Conservation (phyloP, 2,113 vertebrate genomes). For the Regulus satrapa region DNA sequence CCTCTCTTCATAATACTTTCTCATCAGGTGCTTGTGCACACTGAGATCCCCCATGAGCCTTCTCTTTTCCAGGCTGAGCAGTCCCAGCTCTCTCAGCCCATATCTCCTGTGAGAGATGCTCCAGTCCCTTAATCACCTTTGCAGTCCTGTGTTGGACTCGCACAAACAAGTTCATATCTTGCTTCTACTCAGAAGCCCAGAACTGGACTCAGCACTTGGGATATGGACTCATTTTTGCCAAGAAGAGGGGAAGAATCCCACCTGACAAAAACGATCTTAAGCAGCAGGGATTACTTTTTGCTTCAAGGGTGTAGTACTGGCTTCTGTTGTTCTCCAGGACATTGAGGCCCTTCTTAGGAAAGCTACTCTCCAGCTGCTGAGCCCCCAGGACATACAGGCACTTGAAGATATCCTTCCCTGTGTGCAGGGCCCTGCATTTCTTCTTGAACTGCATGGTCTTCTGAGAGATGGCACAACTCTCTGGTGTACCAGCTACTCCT, state of each 20-base stretch:
- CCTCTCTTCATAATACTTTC: not conserved
- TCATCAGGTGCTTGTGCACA: fast-evolving
- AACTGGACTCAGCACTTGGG: not conserved
- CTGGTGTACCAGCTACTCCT: not conserved
- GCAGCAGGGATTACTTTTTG: not conserved
- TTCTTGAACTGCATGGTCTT: not conserved
- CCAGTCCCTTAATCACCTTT: not conserved
- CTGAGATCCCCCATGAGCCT: not conserved
- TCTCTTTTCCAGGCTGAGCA: not conserved
- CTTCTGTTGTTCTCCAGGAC: not conserved
- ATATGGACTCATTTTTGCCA: not conserved
- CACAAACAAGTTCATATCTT: not conserved
- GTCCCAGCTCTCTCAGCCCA: not conserved
- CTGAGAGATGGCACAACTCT: not conserved
- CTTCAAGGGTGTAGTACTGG: not conserved
- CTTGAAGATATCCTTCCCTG: not conserved
- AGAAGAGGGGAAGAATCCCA: not conserved
- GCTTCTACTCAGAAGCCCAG: not conserved
- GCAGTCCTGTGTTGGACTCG: not conserved
- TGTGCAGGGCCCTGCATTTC: not conserved
- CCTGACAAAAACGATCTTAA: not conserved
- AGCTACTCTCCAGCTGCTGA: not conserved
- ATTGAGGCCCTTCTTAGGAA: not conserved
- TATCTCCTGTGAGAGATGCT: not conserved
- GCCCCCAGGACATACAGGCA: not conserved